Base-by-base conservation (phyloP, 2,113 vertebrate genomes). In the Rattus rattus region DNA sequence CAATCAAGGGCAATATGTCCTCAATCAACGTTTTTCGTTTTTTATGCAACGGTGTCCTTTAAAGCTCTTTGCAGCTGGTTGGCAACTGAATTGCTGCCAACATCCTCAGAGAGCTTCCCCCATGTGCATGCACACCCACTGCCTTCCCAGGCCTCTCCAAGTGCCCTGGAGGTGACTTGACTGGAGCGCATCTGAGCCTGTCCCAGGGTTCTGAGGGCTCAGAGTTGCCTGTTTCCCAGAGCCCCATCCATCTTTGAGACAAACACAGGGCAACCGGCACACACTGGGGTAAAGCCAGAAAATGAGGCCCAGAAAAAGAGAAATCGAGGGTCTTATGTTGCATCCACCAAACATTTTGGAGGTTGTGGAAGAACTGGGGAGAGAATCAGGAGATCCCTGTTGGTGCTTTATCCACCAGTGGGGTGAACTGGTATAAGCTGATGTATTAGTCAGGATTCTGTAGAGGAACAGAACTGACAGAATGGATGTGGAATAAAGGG, bases 1-100 rank as follows among this genome's bases (percentile, higher is more conserved):
- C 94, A 97, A 59, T 98, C 98, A 98, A 97, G 96, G 91, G 97
- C 97, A 98, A 97, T 98, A 98, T 94, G 97, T 98, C 98, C 97
- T 98, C 95, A 98, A 97, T 98, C 98, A 98, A 97, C 96, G 95
- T 97, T 97, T 98, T 97, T 98, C 80, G 47, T 59, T 91, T 72
- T 97, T 98, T 97, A 97, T 98, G 83, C 97, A 97, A 94, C 97
- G 96, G 94, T 98, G 95, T 98, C 98, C 98, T 98, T 96, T 98
- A 98, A 98, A 98, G 98, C 98, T 97, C 94, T 98, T 94, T 98
- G 98, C 98, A 98, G 98, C 98, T 98, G 98, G 98, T 98, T 98
- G 98, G 98, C 95, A 95, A 97, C 97, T 97, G 98, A 98, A 98
- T 0, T 13, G 88, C 98, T 98, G 98, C 98, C 98, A 98, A 91